Evolutionary conservation across 2,888 invertebrate species (phyloP).

Genomic region (Drosophila leonis): DNA sequence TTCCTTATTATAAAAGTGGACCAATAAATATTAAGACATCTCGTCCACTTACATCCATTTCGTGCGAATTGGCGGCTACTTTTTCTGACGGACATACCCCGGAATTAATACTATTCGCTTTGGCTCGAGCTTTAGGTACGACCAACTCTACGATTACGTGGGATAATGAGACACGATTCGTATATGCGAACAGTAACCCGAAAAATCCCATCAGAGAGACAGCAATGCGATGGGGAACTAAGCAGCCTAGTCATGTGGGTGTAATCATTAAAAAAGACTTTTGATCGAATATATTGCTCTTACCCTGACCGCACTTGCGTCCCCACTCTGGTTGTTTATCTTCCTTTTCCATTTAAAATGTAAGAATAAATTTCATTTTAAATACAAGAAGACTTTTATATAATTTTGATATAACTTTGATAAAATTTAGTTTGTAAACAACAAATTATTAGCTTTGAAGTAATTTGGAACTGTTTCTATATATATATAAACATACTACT

Average conservation of each 20-base stretch:
- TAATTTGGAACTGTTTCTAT: no score
- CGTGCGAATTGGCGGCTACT: accelerated
- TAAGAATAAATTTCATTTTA: neutral
- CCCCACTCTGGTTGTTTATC: constrained; percentile 35
- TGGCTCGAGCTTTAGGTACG: constrained; percentile 22
- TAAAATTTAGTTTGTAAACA: neutral
- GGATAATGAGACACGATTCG: constrained; percentile 89
- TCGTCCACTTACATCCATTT: neutral
- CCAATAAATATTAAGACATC: neutral
- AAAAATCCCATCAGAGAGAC: constrained; percentile 89
- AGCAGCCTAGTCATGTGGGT: constrained; percentile 85
- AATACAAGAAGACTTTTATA: neutral
- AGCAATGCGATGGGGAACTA: constrained; percentile 88
- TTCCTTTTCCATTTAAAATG: neutral
- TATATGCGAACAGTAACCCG: constrained; percentile 89
- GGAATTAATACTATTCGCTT: accelerated
- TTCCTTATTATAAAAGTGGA: neutral
- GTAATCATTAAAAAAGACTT: neutral
- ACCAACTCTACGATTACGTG: constrained; percentile 88
- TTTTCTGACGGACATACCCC: constrained; percentile 21
- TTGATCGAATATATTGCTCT: neutral
- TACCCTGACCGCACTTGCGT: constrained; percentile 17
- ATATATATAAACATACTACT: no score
- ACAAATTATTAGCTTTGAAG: no score
- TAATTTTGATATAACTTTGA: neutral